Base-by-base conservation (phyloP, 2,797 vertebrate genomes). In the Macropodus opercularis region DNA sequence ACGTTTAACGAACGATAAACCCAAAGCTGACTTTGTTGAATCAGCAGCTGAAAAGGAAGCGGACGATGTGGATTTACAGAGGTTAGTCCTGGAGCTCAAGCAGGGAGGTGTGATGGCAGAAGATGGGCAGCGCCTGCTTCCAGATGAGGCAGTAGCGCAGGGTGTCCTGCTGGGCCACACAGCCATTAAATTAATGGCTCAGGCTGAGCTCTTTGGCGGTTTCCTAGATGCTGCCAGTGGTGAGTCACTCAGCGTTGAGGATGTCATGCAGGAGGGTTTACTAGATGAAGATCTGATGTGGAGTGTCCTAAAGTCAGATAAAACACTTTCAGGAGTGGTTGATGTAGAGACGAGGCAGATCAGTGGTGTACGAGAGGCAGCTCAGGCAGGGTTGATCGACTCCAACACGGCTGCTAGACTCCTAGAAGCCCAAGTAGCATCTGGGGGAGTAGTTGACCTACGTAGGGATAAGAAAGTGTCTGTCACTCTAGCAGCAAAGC, bases 401-500 rank as follows among this genome's bases (percentile, higher is more conserved):
- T 80, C 86, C 22, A 85, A 94, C 72, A 95, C 94, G 0, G 94
- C 94, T 1, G 76, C 74, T 83, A 90, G 89, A 68, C 91, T 99
- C 56, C 81, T 99, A 58, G 95, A 99, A 80, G 94, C 93, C 1
- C 97, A 99, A 70, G 94, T 99, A 42, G 93, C 89, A 0, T 94
- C 97, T 19, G 97, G 97, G 18, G 98, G 98, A 17, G 93, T 99
- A 6, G 82, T 95, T 49, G 96, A 99, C 73, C 74, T 98, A 54
- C 93, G 88, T 23, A 91, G 94, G 58, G 94, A 93, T 69, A 96
- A 95, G 77, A 98, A 94, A 27, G 43, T 98, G 47, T 99, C 97
- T 0, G 97, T 98, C 60, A 97, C 95, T 48, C 84, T 96, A 70
- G 98, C 97, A 71, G 93, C 92, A 48, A 97, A 94, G 22, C 87